Evolutionary conservation across 2,113 vertebrate species (phyloP).

Genomic region (Microcebus murinus): DNA sequence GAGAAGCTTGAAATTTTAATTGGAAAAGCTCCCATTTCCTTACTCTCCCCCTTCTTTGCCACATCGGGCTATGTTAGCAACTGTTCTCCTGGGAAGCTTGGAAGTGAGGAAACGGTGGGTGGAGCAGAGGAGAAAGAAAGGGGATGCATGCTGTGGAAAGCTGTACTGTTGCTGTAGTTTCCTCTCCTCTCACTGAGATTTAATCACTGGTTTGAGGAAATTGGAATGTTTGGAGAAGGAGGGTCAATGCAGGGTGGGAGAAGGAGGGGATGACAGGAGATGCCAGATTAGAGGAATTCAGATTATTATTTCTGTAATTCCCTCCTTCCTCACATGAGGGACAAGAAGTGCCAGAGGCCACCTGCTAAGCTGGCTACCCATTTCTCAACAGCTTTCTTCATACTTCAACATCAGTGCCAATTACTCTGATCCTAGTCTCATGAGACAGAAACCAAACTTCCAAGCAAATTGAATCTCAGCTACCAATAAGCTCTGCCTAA

Average conservation of each 20-base stretch:
- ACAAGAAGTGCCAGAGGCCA: not conserved
- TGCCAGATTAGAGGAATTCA: not conserved
- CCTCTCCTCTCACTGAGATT: conserved; percentile 32
- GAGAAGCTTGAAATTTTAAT: conserved; percentile 45
- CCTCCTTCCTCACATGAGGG: not conserved
- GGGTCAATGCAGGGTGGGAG: not conserved
- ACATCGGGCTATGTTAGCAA: conserved; percentile 36
- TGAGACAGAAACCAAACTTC: not conserved
- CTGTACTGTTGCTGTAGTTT: conserved; percentile 24
- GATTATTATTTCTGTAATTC: not conserved
- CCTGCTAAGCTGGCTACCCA: not conserved
- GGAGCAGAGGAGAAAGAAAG: conserved; percentile 49
- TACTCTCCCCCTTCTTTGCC: not conserved
- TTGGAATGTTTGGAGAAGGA: conserved; percentile 42
- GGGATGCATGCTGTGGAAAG: conserved; percentile 3
- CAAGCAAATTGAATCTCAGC: not conserved
- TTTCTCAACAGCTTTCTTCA: not conserved
- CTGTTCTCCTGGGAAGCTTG: conserved; percentile 47
- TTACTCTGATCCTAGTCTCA: not conserved
- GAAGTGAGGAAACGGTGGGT: conserved; percentile 56
- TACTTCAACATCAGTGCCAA: not conserved
- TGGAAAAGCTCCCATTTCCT: not conserved
- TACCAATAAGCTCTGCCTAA: not conserved
- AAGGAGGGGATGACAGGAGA: not conserved
- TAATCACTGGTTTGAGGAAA: conserved; percentile 65